Base-by-base conservation (phyloP, 2,888 invertebrate genomes). In the Molanna angustata region DNA sequence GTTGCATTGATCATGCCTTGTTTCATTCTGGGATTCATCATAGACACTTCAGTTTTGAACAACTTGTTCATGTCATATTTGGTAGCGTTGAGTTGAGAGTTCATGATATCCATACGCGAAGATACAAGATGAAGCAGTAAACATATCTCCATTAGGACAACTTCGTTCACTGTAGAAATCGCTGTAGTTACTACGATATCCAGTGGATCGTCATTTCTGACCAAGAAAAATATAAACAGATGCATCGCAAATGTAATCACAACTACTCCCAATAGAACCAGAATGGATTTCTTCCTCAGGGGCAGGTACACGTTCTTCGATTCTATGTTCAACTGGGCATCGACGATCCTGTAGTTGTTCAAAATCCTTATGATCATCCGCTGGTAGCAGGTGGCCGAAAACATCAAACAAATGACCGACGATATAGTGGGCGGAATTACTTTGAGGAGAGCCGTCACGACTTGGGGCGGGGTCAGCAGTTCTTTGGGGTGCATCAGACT, bases 301-400 rank as follows among this genome's bases (percentile, higher is more conserved):
- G 48, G 51, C n/a, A 22, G 56, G 43, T 58, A 57, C 7, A 54
- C 47, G 17, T 45, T 43, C 2, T 45, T 46, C 3, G 14, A 39
- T 14, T 56, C 35, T 7, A 58, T 51, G 18, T 40, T 35, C 6
- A 58, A 42, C 32, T 58, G 56, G 18, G 41, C 52, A 20, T 58
- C 58, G 3, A 58, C 37, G 3, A 58, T 51, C 40, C 49, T 53
- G 32, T 49, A 53, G 16, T 58, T 58, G 16, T 58, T 58, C 11
- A 58, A 32, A 9, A 48, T 41, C 19, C 58, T 50, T n/a, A 54
- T 16, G 7, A 58, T 58, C 56, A 58, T 56, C 4, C 39, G 43
- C 19, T 53, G 49, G 22, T 56, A 53, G 20, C 55, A 52, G 3
- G 58, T 58, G 6, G 53, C 53, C 13, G 58, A 52, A 35, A 58